These are phyloP conservation scores for Imbricaverruca yamaguchii DNA, from an alignment of 2,888 invertebrate species.

Conservation along the genomic window DNA sequence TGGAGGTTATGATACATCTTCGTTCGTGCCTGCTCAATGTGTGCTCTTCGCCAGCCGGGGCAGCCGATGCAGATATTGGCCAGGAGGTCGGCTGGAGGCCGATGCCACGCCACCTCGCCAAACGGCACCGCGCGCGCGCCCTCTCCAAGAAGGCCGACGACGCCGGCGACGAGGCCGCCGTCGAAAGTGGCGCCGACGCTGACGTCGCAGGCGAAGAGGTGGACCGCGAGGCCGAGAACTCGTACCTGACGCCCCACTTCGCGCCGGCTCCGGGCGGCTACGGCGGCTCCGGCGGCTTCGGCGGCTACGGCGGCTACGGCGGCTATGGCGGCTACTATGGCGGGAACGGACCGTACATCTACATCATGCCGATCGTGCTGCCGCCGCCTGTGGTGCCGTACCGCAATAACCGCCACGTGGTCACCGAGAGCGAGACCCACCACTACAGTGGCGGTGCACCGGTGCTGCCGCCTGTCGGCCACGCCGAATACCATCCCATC, in stretches of 20 bases:
- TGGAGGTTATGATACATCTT: too few relatives aligned
- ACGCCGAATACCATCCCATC: not conserved
- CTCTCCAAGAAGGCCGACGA: not conserved
- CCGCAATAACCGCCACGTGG: not conserved
- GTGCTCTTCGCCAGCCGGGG: not conserved
- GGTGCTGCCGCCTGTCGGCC: not conserved
- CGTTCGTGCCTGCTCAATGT: too few relatives aligned
- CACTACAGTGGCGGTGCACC: not conserved
- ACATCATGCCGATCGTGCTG: slow-evolving; percentile 17
- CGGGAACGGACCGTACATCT: not conserved
- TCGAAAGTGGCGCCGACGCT: too few relatives aligned
- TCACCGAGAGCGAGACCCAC: slow-evolving; percentile 2
- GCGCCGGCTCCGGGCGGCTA: slow-evolving; percentile 6
- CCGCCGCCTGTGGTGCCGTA: not conserved
- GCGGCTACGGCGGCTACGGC: not conserved
- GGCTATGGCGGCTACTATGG: not conserved
- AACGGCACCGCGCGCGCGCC: not conserved
- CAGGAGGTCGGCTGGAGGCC: not conserved
- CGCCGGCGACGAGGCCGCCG: not conserved
- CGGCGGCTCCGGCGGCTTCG: slow-evolving; percentile 3
- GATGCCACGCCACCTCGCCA: not conserved
- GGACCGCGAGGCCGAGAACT: not conserved
- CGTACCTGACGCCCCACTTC: not conserved
- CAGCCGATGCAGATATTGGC: not conserved
- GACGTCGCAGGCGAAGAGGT: too few relatives aligned